Conservation (phyloP, 2,888 invertebrate genomes). For the Drosophila kuntzei region DNA sequence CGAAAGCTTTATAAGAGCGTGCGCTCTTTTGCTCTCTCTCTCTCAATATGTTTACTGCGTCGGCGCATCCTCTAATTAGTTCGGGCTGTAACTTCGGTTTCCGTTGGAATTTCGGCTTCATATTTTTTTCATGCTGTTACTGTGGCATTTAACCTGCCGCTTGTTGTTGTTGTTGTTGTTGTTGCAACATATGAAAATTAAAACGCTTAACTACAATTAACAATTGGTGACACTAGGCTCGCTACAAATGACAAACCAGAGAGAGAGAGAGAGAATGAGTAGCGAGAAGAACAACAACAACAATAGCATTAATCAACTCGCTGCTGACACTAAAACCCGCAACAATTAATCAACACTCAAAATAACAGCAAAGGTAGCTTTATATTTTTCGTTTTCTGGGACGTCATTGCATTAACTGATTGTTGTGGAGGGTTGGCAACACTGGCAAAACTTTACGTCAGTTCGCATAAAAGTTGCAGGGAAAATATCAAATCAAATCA, state of each 20-base stretch:
- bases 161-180: constrained; percentile 21
- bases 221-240: constrained; percentile 56
- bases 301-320: constrained; percentile 64
- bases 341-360: constrained; percentile 64
- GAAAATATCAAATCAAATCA: constrained; percentile 74
- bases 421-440: constrained; percentile 45
- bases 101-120: constrained; percentile 33
- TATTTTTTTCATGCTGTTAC: constrained; percentile 16
- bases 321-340: constrained; percentile 61
- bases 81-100: constrained; percentile 27
- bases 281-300: constrained; percentile 34
- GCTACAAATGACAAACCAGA: constrained; percentile 26
- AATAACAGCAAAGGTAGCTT: constrained; percentile 3
- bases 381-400: constrained; percentile 5
- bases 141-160: constrained; percentile 54
- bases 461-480: constrained; percentile 73
- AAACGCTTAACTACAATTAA: constrained; percentile 76
- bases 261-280: neutral
- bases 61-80: constrained; percentile 74
- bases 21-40: neutral
- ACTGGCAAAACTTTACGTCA: constrained; percentile 62
- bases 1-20: constrained; percentile 67
- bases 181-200: constrained; percentile 69
- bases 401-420: constrained; percentile 70
- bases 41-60: constrained; percentile 45